Conservation (phyloP, 2,113 vertebrate species). For the Actinemys pallida region DNA sequence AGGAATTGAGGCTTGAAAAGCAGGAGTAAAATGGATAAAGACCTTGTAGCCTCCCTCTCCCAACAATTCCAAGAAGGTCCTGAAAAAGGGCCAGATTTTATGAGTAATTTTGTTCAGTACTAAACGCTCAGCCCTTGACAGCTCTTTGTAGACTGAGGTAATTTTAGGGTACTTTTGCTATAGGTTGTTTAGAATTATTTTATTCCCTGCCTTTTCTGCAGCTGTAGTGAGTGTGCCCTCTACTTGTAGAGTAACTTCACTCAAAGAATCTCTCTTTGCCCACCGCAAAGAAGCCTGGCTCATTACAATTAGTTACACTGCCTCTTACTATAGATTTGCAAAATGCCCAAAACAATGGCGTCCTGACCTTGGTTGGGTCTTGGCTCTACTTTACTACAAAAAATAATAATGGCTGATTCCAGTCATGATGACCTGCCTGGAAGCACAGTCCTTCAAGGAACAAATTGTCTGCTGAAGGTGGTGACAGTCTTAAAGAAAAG, state of each 20-base stretch:
- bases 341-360: neutral
- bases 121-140: neutral
- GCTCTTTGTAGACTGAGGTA: neutral
- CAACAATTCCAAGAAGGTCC: neutral
- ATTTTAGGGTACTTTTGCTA: neutral
- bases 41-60: neutral
- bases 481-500: slow-evolving; percentile 33
- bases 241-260: neutral
- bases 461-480: neutral
- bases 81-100: neutral
- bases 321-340: neutral
- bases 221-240: neutral
- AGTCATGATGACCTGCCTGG: neutral
- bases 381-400: neutral
- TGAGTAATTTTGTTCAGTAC: neutral
- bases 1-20: neutral
- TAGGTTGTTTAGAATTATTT: neutral
- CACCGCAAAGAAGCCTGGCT: neutral
- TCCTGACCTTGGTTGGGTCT: neutral
- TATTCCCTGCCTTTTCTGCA: neutral
- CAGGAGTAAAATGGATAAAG: neutral
- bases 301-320: neutral
- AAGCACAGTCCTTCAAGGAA: slow-evolving; percentile 26
- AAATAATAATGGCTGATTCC: neutral
- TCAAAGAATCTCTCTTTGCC: neutral